A percentile compares a stretch with the other conserved stretches of the same genome.
Evolutionary conservation across 2,113 vertebrate genomes (phyloP).

Genomic region (Tauraco erythrolophus): DNA sequence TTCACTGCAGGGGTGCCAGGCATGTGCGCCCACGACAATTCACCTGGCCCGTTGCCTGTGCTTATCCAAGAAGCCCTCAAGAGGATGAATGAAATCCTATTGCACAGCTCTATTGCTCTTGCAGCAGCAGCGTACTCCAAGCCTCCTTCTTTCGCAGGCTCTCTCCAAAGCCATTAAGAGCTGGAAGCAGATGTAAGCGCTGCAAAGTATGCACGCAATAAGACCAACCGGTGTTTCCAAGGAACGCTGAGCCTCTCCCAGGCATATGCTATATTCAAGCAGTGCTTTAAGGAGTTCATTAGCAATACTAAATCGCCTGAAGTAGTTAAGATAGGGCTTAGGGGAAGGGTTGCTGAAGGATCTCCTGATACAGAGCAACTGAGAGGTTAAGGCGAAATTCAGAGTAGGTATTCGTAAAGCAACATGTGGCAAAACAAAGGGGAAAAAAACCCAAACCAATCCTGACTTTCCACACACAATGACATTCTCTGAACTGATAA

Average conservation of each 20-base stretch:
- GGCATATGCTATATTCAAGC: accelerated
- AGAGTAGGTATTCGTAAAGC: background rate
- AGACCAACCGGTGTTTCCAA: background rate
- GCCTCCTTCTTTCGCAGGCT: background rate
- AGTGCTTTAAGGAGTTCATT: background rate
- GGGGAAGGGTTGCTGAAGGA: background rate
- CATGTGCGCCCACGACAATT: background rate
- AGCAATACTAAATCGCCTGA: background rate
- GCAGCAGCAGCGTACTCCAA: accelerated
- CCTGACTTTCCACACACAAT: background rate
- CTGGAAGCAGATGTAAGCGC: background rate
- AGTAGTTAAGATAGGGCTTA: background rate
- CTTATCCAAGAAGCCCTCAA: background rate
- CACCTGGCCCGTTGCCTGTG: background rate
- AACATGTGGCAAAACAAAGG: background rate
- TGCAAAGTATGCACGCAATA: accelerated
- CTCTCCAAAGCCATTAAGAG: background rate
- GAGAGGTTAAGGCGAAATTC: background rate
- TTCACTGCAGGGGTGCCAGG: background rate
- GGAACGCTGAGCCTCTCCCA: background rate
- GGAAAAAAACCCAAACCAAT: background rate
- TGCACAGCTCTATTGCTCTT: background rate
- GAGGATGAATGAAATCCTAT: background rate
- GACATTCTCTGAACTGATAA: background rate
- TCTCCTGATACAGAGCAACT: background rate